Evolutionary conservation across 2,888 invertebrate genomes (phyloP).

Genomic region (Saturnia japonica): DNA sequence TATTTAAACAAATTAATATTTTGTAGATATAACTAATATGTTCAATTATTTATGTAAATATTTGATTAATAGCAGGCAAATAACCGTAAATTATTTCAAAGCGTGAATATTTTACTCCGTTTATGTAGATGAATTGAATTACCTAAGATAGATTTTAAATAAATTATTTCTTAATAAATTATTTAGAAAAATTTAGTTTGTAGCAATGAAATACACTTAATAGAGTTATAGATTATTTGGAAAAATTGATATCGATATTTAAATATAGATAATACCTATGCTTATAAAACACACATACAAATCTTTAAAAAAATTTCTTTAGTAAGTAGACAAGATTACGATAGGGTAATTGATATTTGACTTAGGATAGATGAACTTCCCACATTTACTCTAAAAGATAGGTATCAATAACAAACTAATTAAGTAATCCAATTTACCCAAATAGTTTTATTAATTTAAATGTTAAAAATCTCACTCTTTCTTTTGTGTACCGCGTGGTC

Average conservation of each 20-base stretch:
- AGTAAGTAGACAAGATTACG: no score
- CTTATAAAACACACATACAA: no score
- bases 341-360: no score
- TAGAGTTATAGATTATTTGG: no score
- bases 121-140: not conserved
- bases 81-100: not conserved
- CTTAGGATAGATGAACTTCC: no score
- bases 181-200: not conserved
- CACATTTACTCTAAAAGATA: no score
- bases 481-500: slow-evolving; percentile 1
- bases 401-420: no score
- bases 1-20: not conserved
- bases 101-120: not conserved
- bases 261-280: no score
- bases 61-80: not conserved
- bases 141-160: not conserved
- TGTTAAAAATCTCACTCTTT: not conserved
- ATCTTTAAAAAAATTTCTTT: no score
- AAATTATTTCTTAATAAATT: not conserved
- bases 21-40: not conserved
- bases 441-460: not conserved
- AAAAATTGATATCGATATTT: no score
- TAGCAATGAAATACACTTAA: not conserved
- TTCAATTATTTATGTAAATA: not conserved
- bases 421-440: not conserved